phyloP scores from a whole-genome alignment of 2,113 vertebrate genomes.

The Sisor rabdophorus region DNA sequence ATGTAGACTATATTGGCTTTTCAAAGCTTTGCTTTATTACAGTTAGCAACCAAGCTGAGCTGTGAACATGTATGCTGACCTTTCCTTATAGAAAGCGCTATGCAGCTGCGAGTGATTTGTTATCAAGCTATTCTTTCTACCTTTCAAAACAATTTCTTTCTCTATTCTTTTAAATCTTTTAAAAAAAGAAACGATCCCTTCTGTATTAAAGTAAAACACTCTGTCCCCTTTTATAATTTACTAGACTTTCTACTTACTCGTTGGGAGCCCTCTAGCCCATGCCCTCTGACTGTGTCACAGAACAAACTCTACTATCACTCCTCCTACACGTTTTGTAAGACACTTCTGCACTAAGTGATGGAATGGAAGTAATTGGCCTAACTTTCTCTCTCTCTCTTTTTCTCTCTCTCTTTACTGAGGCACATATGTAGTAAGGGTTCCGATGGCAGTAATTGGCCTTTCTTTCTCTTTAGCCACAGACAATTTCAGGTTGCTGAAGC shows the following conservation, averaged over 20 bases:
- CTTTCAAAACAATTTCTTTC: not conserved
- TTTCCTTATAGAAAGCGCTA: not conserved
- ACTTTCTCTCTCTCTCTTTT: not conserved
- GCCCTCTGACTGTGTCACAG: not conserved
- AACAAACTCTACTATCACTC: not conserved
- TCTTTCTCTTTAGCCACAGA: not conserved
- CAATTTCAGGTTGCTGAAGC: not conserved
- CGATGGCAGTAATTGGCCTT: constrained; percentile 67
- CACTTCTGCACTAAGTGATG: constrained; percentile 67
- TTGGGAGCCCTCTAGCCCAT: not conserved
- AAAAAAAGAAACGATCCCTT: too few species aligned
- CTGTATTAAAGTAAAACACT: not conserved
- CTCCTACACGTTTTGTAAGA: constrained; percentile 39
- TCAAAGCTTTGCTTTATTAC: not conserved
- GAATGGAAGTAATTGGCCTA: constrained; percentile 68
- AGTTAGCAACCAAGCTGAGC: not conserved
- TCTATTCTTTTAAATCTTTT: not conserved
- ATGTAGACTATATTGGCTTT: not conserved
- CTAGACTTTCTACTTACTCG: not conserved
- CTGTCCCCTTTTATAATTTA: not conserved
- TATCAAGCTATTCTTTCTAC: not conserved
- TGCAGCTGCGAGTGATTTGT: constrained; percentile 2
- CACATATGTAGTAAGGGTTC: constrained; percentile 66
- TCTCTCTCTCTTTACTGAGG: constrained; percentile 36
- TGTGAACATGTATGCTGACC: constrained; percentile 2